Base-by-base conservation (phyloP, 1,140 invertebrate species). In the Ephestia elutella region DNA sequence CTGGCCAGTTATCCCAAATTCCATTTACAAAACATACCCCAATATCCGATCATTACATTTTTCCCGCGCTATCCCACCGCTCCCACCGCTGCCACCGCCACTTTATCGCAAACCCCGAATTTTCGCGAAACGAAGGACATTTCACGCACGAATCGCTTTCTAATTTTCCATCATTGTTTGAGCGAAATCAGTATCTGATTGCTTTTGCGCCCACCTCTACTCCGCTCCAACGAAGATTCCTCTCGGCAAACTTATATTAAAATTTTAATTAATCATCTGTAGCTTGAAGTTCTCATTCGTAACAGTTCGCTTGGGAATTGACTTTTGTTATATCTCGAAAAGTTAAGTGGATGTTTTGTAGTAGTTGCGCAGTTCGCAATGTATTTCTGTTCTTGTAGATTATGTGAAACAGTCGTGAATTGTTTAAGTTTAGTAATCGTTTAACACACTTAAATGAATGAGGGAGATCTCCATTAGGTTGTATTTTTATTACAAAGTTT, bases 161-260 rank as follows among this genome's bases (percentile, higher is more conserved):
- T 80, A 80, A 80, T 80, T 80, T 77, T 74, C 70, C 63, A 63
- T 73, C 71, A 74, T 76, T 80, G 73, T 78, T 73, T 71, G 60
- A 70, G 62, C 54, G 65, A 73, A 80, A 80, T 75, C 69, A 71
- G 66, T 74, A 71, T 75, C 78, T 80, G 73, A 80, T 77, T 72
- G 71, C 64, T 63, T 44, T 70, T 30, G 30, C 51, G 51, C 50
- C 21, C 50, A 25, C 50, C 50, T 53, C 21, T 17, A 15, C 20
- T 50, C 20, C 21, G 21, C 19, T 25, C 9, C 18, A 10, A 4
- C 20, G 21, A 53, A 20, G n/a, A 25, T 53, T 53, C 50, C 20
- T 28, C 21, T 53, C 50, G 50, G 21, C 19, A 20, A 53, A 53
- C 21, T 53, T 53, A 25, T 53, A 53, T 53, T 53, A 53, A 53